Conservation (phyloP, 2,797 vertebrate species). For the Sphenopsis melanotis region DNA sequence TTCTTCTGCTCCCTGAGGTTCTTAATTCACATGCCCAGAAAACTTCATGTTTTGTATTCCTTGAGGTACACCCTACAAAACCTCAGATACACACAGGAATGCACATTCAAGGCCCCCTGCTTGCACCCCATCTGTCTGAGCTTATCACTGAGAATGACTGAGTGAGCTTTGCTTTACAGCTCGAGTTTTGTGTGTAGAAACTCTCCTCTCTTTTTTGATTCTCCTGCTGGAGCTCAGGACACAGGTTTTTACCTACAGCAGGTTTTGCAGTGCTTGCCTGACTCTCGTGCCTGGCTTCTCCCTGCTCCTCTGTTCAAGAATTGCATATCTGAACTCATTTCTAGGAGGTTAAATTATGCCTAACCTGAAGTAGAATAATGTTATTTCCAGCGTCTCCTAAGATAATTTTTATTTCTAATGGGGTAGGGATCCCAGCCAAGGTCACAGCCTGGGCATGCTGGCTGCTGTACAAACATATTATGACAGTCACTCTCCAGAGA, state of each 20-base stretch:
- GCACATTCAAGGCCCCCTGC: not conserved
- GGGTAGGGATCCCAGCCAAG: not conserved
- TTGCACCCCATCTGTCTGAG: not conserved
- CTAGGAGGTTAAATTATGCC: not conserved
- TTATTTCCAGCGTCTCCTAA: not conserved
- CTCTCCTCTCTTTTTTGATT: not conserved
- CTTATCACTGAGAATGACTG: not conserved
- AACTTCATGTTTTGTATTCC: slow-evolving; percentile 59
- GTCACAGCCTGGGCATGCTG: not conserved
- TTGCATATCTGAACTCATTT: not conserved
- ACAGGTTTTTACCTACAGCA: not conserved
- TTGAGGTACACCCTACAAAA: not conserved
- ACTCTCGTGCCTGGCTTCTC: not conserved
- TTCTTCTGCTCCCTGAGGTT: slow-evolving; percentile 59
- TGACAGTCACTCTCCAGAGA: not conserved
- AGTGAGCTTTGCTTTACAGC: not conserved
- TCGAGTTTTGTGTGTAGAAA: not conserved
- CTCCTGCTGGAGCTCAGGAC: not conserved
- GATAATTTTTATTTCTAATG: slow-evolving; percentile 13
- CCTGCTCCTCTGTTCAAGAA: not conserved
- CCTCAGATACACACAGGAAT: not conserved
- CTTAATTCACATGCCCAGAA: slow-evolving; percentile 59
- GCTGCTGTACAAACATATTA: not conserved
- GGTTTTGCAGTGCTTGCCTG: not conserved
- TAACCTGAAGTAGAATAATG: not conserved